phyloP scores from a whole-genome alignment of 2,797 vertebrate species.

The Menidia menidia region DNA sequence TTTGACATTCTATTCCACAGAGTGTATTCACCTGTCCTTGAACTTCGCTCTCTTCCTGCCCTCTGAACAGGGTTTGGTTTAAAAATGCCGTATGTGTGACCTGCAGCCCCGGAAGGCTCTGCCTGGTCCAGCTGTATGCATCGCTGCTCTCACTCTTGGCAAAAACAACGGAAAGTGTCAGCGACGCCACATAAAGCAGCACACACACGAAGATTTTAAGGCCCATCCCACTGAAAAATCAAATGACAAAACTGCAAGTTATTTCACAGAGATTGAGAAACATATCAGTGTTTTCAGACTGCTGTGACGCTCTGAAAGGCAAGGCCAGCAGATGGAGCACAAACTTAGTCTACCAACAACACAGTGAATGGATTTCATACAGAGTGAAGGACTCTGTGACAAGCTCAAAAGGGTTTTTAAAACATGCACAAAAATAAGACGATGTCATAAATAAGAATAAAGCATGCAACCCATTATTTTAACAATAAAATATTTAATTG shows the following conservation, averaged over 20 bases:
- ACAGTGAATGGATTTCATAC: background rate
- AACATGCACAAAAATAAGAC: background rate
- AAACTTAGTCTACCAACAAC: background rate
- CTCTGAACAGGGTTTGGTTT: conserved; percentile 74
- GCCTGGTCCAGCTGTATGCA: conserved; percentile 81
- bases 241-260: background rate
- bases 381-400: background rate
- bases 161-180: conserved; percentile 53
- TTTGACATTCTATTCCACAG: conserved; percentile 92
- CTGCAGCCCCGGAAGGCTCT: conserved; percentile 84
- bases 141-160: conserved; percentile 57
- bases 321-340: conserved; percentile 60
- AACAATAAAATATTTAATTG: background rate
- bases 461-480: background rate
- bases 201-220: conserved; percentile 68
- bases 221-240: conserved; percentile 79
- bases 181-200: conserved; percentile 75
- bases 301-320: background rate
- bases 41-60: conserved; percentile 14
- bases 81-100: conserved; percentile 77
- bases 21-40: conserved; percentile 8
- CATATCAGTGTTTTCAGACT: accelerated
- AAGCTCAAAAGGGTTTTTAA: background rate
- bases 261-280: background rate
- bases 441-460: too few species aligned